Percentiles rank a stretch among this genome's conserved stretches.
Evolutionary conservation across 2,113 vertebrate genomes (phyloP).

Genomic region (Podiceps cristatus): DNA sequence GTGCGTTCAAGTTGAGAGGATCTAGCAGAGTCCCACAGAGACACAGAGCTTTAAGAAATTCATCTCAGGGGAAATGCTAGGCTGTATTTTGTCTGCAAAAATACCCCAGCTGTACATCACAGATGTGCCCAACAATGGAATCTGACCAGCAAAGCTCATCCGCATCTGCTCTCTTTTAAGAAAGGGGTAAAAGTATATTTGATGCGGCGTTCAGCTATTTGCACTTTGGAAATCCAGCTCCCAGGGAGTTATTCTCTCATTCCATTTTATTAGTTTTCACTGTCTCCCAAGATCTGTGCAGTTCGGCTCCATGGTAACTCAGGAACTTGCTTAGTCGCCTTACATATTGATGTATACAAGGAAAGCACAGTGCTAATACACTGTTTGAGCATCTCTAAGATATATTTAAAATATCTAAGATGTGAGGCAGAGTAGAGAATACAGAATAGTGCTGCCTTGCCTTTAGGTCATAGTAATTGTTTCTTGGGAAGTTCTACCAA

Average conservation of each 20-base stretch:
- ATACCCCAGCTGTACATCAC: not conserved
- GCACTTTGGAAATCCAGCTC: slow-evolving; percentile 49
- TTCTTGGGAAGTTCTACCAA: not conserved
- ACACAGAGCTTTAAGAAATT: not conserved
- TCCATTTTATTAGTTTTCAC: slow-evolving; percentile 62
- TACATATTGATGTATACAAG: slow-evolving; percentile 27
- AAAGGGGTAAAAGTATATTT: not conserved
- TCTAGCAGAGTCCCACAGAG: not conserved
- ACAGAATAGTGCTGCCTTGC: not conserved
- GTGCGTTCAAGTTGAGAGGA: not conserved
- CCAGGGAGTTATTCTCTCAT: slow-evolving; percentile 25
- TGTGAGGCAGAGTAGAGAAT: not conserved
- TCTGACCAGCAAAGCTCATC: slow-evolving; percentile 32
- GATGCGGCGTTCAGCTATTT: not conserved
- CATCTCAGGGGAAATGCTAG: not conserved
- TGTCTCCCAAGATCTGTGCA: slow-evolving; percentile 36
- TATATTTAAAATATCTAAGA: not conserved
- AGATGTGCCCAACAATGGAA: not conserved
- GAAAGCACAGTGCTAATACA: not conserved
- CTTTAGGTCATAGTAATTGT: not conserved
- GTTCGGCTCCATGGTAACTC: slow-evolving; percentile 58
- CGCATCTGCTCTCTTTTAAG: not conserved
- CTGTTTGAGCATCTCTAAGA: not conserved
- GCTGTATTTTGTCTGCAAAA: not conserved
- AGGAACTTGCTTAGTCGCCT: not conserved